Evolutionary conservation across 2,797 vertebrate genomes (phyloP), one percentile per base, ranked within the genome.

Genomic region (Sebastes oblongus): DNA sequence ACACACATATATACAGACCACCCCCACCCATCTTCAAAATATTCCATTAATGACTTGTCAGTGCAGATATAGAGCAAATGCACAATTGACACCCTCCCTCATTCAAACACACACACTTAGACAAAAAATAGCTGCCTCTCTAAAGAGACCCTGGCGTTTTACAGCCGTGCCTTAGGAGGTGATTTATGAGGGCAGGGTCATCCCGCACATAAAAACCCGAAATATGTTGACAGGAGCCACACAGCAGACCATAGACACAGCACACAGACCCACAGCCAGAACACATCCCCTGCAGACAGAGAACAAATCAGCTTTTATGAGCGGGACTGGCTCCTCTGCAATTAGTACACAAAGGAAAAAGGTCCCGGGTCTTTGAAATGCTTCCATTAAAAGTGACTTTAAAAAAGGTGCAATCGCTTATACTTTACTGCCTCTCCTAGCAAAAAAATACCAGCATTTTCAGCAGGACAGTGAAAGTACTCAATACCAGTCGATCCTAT

Each of bases 201-300:
- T 78, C 34, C 60, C 61, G 66, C 61, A 75, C 66, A 72, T 76
- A 42, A 81, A 85, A 73, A 66, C 39, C 29, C 52, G 24, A 73
- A 78, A 78, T 88, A 70, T 78, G 71, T 65, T 67, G 64, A 82
- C 73, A 62, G 52, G 64, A 77, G 76, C 24, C 69, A 60, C 74
- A 61, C 30, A 59, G 75, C 66, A 39, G 55, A 64, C 14, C 39
- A 69, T 9, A 64, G 58, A 85, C 24, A 64, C 20, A 8, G 18
- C 54, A 58, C 50, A 67, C 39, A 42, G 8, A 59, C 22, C 4
- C 12, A 32, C 25, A 8, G 14, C 22, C 32, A 70, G 24, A 59
- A 42, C 56, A 62, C 1, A 13, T 74, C 61, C 25, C 66, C 34
- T 64, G 9, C 25, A 65, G 34, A 78, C 12, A 66, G 29, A 34